Conservation (phyloP, 2,888 invertebrate genomes). For the Macrophya alboannulata region DNA sequence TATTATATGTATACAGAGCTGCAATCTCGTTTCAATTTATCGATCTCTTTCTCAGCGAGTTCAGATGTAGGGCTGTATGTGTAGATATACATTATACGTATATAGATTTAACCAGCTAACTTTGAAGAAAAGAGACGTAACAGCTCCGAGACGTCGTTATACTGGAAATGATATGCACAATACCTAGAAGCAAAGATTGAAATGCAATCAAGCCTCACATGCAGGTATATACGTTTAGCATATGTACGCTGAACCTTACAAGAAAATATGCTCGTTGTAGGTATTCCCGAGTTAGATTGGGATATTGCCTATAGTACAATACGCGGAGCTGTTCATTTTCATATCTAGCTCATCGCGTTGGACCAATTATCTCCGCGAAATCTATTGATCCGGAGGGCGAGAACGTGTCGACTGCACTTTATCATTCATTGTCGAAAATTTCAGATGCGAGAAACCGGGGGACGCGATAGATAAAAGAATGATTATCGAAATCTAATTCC, state of each 20-base stretch:
- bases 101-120: background rate
- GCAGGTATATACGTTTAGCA: background rate
- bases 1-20: background rate
- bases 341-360: background rate
- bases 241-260: background rate
- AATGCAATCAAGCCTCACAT: background rate
- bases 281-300: background rate
- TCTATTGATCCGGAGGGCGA: background rate
- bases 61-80: background rate
- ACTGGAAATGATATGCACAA: background rate
- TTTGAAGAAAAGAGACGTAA: background rate
- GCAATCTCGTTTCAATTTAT: constrained; percentile 25
- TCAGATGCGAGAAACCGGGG: background rate
- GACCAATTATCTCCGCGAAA: background rate
- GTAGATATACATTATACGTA: background rate
- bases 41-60: constrained; percentile 2
- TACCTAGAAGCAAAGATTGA: background rate
- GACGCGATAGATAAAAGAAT: too few relatives aligned
- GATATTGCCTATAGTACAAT: constrained; percentile 11
- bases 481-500: too few relatives aligned
- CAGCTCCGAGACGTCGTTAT: background rate
- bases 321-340: background rate
- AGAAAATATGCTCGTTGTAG: background rate
- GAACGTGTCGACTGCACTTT: background rate
- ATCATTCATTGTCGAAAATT: background rate